Percentiles rank a stretch among this genome's conserved stretches.
Evolutionary conservation across 2,797 vertebrate species (phyloP).

Genomic region (Falco rusticolus): DNA sequence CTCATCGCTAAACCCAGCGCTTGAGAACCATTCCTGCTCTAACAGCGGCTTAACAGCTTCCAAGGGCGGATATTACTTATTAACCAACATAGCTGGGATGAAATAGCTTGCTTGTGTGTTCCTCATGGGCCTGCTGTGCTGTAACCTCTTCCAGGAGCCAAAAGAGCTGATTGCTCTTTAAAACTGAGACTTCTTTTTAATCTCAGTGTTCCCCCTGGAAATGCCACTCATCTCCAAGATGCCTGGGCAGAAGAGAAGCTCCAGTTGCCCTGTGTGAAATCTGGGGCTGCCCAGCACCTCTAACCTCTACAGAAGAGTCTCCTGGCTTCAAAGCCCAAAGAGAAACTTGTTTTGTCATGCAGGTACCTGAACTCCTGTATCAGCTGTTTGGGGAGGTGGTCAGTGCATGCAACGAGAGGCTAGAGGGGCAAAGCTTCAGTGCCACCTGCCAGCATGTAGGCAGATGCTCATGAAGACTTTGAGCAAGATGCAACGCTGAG

Average conservation of each 20-base stretch:
- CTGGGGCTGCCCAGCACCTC: not conserved
- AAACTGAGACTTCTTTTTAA: not conserved
- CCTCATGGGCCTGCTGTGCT: not conserved
- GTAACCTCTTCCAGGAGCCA: not conserved
- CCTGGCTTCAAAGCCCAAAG: not conserved
- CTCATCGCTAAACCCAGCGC: not conserved
- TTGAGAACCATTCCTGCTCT: not conserved
- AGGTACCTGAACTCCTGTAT: not conserved
- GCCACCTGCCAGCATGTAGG: not conserved
- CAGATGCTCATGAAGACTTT: not conserved
- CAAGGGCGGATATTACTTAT: no score
- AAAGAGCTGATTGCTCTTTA: not conserved
- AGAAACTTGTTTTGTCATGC: not conserved
- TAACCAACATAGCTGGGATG: not conserved
- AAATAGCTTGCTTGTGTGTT: not conserved
- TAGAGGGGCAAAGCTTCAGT: not conserved
- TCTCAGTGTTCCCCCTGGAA: not conserved
- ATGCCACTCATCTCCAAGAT: not conserved
- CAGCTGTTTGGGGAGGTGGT: not conserved
- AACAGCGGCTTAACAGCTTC: not conserved
- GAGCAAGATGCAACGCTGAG: not conserved
- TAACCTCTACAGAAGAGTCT: not conserved
- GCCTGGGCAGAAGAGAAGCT: not conserved
- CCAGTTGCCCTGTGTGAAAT: not conserved
- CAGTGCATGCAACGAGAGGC: accelerated